Percentiles rank a stretch among this genome's conserved stretches.
Evolutionary conservation across 2,888 invertebrate species (phyloP).

Genomic region (Lamproptera curius): DNA sequence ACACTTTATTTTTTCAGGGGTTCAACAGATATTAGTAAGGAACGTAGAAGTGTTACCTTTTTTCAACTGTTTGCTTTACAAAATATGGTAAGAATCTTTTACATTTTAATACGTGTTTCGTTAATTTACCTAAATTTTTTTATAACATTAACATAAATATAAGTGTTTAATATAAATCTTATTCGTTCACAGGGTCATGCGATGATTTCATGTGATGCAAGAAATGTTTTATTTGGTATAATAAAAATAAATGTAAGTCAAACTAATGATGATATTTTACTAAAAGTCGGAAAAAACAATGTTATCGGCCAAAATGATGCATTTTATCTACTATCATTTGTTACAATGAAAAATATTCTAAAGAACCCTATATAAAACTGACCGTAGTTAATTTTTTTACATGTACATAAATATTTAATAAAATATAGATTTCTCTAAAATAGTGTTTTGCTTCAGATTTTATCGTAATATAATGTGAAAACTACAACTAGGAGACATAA

Average conservation of each 20-base stretch:
- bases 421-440: slow-evolving; percentile 32
- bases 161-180: neutral
- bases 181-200: slow-evolving; percentile 16
- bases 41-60: slow-evolving; percentile 14
- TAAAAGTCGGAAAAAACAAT: neutral
- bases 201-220: slow-evolving; percentile 4
- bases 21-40: neutral
- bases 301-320: slow-evolving; percentile 8
- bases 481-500: slow-evolving; percentile 8
- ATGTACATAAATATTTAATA: slow-evolving; percentile 61
- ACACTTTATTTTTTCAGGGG: too few relatives aligned
- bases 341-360: neutral
- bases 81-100: slow-evolving; percentile 19
- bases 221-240: neutral
- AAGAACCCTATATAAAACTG: slow-evolving; percentile 1
- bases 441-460: slow-evolving; percentile 16
- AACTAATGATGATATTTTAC: neutral
- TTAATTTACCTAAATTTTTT: neutral
- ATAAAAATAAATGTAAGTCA: slow-evolving; percentile 3
- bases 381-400: slow-evolving; percentile 70
- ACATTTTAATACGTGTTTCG: neutral
- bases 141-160: neutral
- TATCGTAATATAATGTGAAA: slow-evolving; percentile 4
- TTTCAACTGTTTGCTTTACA: slow-evolving; percentile 18
- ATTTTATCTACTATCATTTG: slow-evolving; percentile 5